These are phyloP conservation scores for Charanyca ferruginea DNA, from an alignment of 2,888 invertebrate species.

Conservation along the genomic window DNA sequence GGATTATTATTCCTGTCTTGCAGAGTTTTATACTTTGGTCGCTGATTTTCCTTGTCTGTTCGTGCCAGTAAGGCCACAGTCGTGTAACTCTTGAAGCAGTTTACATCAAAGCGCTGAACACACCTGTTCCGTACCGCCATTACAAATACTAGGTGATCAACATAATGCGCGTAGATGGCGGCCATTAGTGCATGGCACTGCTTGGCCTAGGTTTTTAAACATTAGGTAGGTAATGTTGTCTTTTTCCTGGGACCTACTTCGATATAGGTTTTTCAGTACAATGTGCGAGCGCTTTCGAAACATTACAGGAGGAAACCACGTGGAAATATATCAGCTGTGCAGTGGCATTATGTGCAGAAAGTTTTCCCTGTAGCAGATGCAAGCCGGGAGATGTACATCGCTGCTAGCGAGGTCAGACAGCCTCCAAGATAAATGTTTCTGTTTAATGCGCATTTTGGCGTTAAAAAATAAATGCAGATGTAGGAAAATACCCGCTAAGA, in stretches of 20 bases:
- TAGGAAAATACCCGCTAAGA: background rate
- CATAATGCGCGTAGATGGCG: constrained; percentile 31
- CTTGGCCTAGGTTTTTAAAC: constrained; percentile 24
- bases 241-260: constrained; percentile 31
- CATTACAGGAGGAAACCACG: constrained; percentile 49
- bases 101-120: constrained; percentile 32
- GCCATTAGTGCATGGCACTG: background rate
- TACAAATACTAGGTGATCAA: constrained; percentile 29
- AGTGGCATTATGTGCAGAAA: constrained; percentile 24
- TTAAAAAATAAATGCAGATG: constrained; percentile 22
- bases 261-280: constrained; percentile 19
- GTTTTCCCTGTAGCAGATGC: constrained; percentile 30
- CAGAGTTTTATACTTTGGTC: background rate
- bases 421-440: constrained; percentile 22
- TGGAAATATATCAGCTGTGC: constrained; percentile 13
- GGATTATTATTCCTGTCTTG: constrained; percentile 1
- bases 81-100: constrained; percentile 15
- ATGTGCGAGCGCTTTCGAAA: constrained; percentile 38
- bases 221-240: background rate
- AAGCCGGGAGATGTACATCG: constrained; percentile 22
- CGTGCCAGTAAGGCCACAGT: constrained; percentile 1
- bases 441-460: constrained; percentile 7
- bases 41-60: constrained; percentile 6
- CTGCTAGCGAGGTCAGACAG: constrained; percentile 11
- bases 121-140: constrained; percentile 20